Base-by-base conservation (phyloP, 2,113 vertebrate genomes). In the Varanus komodoensis region DNA sequence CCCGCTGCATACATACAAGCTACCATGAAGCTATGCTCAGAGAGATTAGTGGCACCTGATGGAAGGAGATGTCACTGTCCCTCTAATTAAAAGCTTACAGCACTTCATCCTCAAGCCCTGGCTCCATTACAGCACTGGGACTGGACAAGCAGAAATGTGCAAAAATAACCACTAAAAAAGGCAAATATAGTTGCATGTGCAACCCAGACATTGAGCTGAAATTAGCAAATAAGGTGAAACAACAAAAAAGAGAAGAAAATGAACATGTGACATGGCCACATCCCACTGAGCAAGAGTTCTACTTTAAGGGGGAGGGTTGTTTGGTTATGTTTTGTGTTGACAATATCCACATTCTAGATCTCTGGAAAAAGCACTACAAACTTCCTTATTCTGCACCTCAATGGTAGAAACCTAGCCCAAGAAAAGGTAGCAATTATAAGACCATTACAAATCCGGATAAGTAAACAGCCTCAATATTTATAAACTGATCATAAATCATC, bases 121-220 rank as follows among this genome's bases (percentile, higher is more conserved):
- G 17, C 17, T 64, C 61, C 61, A 64, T 19, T 64, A 19, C 61
- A 64, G 15, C 61, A 64, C 61, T 34, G 88, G 12, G 74, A 83
- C 68, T 94, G 79, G 92, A 89, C 15, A 73, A 90, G 6, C 34
- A 92, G 0, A 7, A 67, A 48, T 3, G 2, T n/a, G 34, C 34
- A 86, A 90, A 57, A 92, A 34, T 6, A 3, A 87, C 80, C 81
- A 92, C 52, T 68, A 52, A 61, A 91, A 89, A 2, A 77, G 82
- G 64, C 85, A 91, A 61, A n/a, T 12, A 17, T 4, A 6, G 44
- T n/a, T 57, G 29, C 61, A 90, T 89, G 92, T 7, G 64, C 81
- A 88, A 89, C 61, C 27, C 82, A 61, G 67, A 86, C 19, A 50
- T 2, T 82, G 8, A 75, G 57, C 67, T 9, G 93, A 29, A 92